Percentiles rank a stretch among this genome's conserved stretches.
These are phyloP conservation scores for Orthosia cruda DNA, from an alignment of 2,888 invertebrate genomes.

Conservation along the genomic window DNA sequence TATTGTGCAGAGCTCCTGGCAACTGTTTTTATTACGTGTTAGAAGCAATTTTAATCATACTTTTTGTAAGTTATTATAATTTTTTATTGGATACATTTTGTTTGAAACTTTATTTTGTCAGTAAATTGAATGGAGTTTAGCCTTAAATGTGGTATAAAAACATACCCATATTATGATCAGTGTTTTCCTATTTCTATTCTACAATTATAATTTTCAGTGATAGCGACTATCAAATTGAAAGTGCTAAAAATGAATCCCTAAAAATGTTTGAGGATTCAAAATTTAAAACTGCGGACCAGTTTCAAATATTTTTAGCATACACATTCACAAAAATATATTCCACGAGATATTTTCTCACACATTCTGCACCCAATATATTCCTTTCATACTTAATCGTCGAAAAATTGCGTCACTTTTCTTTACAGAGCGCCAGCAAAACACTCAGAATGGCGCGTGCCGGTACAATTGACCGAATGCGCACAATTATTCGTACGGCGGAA, in stretches of 20 bases:
- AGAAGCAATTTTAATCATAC: constrained; percentile 66
- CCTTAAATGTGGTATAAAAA: too few species aligned
- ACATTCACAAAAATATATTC: constrained; percentile 28
- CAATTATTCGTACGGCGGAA: constrained; percentile 83
- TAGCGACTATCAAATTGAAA: not conserved
- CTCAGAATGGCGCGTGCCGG: constrained; percentile 86
- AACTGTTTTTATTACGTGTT: constrained; percentile 68
- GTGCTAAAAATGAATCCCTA: too few species aligned
- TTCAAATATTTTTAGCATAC: not conserved
- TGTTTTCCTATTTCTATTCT: too few species aligned
- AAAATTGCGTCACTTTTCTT: constrained; percentile 71
- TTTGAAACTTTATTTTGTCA: not conserved
- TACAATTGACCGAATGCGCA: constrained; percentile 80
- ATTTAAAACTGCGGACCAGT: too few species aligned
- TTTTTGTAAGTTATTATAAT: constrained; percentile 61
- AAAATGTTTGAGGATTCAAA: too few species aligned
- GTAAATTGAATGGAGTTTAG: not conserved
- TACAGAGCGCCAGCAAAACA: constrained; percentile 81
- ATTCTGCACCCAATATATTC: constrained; percentile 50
- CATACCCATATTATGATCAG: too few species aligned
- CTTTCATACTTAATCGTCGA: constrained; percentile 57
- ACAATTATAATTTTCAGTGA: too few species aligned
- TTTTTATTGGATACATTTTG: constrained; percentile 21
- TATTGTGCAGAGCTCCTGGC: constrained; percentile 75
- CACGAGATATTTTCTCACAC: constrained; percentile 45